phyloP scores from a whole-genome alignment of 1,140 invertebrate genomes.

The Temnothorax nylanderi region DNA sequence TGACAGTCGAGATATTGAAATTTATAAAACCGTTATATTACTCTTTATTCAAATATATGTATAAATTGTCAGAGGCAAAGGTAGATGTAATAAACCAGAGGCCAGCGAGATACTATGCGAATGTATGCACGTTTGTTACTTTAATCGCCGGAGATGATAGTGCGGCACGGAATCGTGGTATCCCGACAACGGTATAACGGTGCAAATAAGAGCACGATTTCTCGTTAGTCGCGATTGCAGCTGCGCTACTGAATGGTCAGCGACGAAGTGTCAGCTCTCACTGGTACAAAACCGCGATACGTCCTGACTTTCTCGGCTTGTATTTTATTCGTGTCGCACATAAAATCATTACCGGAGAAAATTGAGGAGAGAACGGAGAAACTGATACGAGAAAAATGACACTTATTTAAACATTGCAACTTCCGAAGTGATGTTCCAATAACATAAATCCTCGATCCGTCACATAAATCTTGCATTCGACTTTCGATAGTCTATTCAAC shows the following conservation, averaged over 20 bases:
- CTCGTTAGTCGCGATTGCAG: slow-evolving; percentile 29
- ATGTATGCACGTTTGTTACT: not conserved
- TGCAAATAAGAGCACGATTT: slow-evolving; percentile 37
- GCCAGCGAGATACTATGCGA: not conserved
- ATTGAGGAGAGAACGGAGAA: not conserved
- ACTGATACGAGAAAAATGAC: not conserved
- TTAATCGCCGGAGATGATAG: slow-evolving; percentile 15
- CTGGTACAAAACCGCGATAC: slow-evolving; percentile 10
- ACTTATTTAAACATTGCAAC: not conserved
- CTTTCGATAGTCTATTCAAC: not conserved
- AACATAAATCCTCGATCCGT: not conserved
- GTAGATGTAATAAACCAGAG: not conserved
- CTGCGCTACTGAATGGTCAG: not conserved
- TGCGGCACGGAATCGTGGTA: not conserved
- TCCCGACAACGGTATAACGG: not conserved
- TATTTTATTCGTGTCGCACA: not conserved
- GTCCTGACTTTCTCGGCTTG: slow-evolving; percentile 30
- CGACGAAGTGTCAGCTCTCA: not conserved
- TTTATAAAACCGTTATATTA: slow-evolving; percentile 4
- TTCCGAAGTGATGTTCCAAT: not conserved
- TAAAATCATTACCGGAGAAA: not conserved
- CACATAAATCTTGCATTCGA: slow-evolving; percentile 30
- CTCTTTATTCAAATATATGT: slow-evolving; percentile 1
- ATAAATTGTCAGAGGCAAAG: not conserved
- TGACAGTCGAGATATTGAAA: not conserved